Conservation (phyloP, 2,888 invertebrate species). For the Keiferia lycopersicella region DNA sequence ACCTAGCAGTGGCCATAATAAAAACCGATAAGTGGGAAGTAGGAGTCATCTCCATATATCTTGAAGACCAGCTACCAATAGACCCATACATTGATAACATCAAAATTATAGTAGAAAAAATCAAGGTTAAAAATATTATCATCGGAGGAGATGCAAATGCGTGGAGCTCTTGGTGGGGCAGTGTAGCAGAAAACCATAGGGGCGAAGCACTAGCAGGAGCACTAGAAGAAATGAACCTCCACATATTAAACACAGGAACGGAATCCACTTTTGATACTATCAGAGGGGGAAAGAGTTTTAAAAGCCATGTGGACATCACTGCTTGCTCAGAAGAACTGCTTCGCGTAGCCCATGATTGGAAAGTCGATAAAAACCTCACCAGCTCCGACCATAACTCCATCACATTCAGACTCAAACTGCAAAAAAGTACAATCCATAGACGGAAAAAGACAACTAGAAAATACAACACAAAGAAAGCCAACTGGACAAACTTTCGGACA, state of each 20-base stretch:
- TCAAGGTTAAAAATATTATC: no score
- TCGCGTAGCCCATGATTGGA: conserved; percentile 27
- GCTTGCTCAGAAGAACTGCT: neutral
- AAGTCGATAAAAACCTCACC: conserved; percentile 27
- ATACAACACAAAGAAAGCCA: no score
- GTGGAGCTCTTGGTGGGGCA: no score
- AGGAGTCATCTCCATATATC: conserved; percentile 19
- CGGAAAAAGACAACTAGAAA: neutral
- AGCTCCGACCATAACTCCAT: no score
- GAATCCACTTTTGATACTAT: conserved; percentile 29
- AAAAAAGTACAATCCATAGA: neutral
- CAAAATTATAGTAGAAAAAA: neutral
- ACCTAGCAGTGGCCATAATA: neutral
- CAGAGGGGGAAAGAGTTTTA: neutral
- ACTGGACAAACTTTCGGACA: no score
- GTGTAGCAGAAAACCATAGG: conserved; percentile 29
- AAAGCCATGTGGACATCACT: neutral
- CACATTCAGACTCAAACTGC: conserved; percentile 17
- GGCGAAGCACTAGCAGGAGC: conserved; percentile 26
- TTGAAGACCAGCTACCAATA: conserved; percentile 24
- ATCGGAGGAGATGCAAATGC: no score
- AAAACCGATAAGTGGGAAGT: conserved; percentile 12
- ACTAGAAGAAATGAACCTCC: conserved; percentile 26
- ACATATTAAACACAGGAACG: conserved; percentile 22
- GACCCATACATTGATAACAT: conserved; percentile 25